Conservation (phyloP, 2,797 vertebrate species). For the Siniperca obscura region DNA sequence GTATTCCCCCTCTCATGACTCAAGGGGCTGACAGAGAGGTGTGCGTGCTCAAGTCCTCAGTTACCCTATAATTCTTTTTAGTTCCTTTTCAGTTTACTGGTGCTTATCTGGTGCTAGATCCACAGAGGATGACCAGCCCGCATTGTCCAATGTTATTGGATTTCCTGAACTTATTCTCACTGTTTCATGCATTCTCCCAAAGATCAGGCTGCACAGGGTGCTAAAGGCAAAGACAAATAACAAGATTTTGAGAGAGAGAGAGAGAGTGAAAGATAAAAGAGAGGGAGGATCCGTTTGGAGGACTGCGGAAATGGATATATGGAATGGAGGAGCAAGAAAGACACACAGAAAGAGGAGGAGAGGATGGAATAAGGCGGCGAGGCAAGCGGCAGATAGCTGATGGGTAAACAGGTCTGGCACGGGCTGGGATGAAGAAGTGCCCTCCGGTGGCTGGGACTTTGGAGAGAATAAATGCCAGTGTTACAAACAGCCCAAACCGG, state of each 20-base stretch:
- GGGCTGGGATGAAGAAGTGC: slow-evolving; percentile 70
- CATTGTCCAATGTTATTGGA: slow-evolving; percentile 51
- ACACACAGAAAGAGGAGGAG: slow-evolving; percentile 7
- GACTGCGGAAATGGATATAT: slow-evolving; percentile 32
- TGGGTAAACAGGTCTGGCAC: slow-evolving; percentile 65
- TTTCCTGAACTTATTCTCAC: slow-evolving; percentile 30
- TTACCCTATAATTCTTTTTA: slow-evolving; percentile 32
- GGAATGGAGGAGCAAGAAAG: slow-evolving; percentile 12
- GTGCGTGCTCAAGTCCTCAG: slow-evolving; percentile 11
- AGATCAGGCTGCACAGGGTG: slow-evolving; percentile 10
- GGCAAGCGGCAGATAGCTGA: slow-evolving; percentile 51
- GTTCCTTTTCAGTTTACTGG: slow-evolving; percentile 4
- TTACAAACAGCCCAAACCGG: slow-evolving; percentile 79
- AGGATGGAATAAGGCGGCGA: slow-evolving; percentile 26
- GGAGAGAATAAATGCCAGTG: slow-evolving; percentile 83
- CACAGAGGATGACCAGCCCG: slow-evolving; percentile 20
- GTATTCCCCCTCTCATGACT: slow-evolving; percentile 28
- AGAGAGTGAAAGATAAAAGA: slow-evolving; percentile 26
- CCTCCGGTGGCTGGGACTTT: slow-evolving; percentile 71
- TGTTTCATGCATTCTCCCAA: slow-evolving; percentile 26
- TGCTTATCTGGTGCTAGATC: slow-evolving; percentile 31
- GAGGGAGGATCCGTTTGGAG: slow-evolving; percentile 30
- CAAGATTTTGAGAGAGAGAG: slow-evolving; percentile 14
- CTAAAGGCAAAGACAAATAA: slow-evolving; percentile 32
- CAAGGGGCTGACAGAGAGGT: slow-evolving; percentile 9